Evolutionary conservation across 2,888 invertebrate genomes (phyloP).

Genomic region (Drosophila multiciliata): DNA sequence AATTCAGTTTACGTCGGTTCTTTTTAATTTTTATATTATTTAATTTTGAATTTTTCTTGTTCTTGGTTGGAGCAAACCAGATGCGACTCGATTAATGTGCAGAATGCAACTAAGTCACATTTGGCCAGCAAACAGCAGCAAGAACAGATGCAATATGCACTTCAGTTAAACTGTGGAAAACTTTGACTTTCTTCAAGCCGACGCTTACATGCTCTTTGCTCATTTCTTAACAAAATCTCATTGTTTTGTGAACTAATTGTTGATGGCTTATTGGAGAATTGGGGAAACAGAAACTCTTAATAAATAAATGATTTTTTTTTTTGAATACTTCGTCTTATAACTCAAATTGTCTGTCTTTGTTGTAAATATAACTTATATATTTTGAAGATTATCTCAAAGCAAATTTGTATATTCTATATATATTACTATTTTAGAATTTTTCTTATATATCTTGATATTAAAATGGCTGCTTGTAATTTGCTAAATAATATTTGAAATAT

Average conservation of each 20-base stretch:
- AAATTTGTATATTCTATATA: background rate
- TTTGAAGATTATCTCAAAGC: background rate
- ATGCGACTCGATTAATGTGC: slow-evolving; percentile 36
- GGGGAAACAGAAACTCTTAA: background rate
- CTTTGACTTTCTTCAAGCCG: background rate
- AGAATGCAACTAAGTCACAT: slow-evolving; percentile 55
- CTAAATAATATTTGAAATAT: no score
- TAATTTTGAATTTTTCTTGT: background rate
- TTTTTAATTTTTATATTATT: background rate
- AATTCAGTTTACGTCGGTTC: slow-evolving; percentile 34
- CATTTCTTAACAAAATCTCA: background rate
- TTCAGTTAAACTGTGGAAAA: background rate
- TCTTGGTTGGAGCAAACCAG: background rate
- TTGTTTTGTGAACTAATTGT: background rate
- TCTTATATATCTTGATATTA: background rate
- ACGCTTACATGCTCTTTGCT: background rate
- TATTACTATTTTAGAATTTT: background rate
- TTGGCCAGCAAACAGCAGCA: slow-evolving; percentile 13
- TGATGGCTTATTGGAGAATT: background rate
- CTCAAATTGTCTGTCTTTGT: no score
- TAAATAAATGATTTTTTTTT: background rate
- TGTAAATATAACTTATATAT: background rate
- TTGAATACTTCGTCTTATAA: background rate
- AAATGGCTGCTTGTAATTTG: no score
- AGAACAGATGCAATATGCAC: background rate